Percentiles rank a stretch among this genome's conserved stretches.
These are phyloP conservation scores for Podotricha telesiphe DNA, from an alignment of 2,888 invertebrate species.

Conservation along the genomic window DNA sequence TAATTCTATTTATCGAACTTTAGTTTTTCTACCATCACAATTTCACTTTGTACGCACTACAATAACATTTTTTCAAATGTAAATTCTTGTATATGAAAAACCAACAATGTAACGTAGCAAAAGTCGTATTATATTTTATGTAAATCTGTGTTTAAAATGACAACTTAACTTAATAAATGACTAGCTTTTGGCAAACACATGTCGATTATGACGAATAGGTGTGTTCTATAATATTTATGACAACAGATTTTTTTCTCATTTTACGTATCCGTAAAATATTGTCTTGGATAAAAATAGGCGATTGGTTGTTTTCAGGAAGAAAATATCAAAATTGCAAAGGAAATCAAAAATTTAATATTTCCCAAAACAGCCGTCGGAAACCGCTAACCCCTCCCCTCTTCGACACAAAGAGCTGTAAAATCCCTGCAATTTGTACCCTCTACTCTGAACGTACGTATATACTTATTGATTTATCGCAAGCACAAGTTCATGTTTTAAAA, in stretches of 20 bases:
- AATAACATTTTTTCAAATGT: too few relatives aligned
- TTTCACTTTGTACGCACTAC: too few relatives aligned
- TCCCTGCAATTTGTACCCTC: slow-evolving; percentile 79
- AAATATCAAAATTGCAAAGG: slow-evolving; percentile 51
- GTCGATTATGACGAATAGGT: too few relatives aligned
- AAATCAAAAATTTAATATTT: slow-evolving; percentile 67
- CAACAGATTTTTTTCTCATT: too few relatives aligned
- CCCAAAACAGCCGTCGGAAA: slow-evolving; percentile 68
- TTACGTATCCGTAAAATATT: too few relatives aligned
- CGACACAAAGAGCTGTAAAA: slow-evolving; percentile 75
- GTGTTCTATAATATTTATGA: too few relatives aligned
- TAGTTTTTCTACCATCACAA: too few relatives aligned
- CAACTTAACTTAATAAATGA: not conserved
- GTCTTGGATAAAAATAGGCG: not conserved
- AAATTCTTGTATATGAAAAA: too few relatives aligned
- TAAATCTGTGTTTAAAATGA: not conserved
- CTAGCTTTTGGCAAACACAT: not conserved
- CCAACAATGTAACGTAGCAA: not conserved
- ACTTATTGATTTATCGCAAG: slow-evolving; percentile 82
- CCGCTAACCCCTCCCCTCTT: slow-evolving; percentile 64
- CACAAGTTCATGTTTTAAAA: slow-evolving; percentile 71
- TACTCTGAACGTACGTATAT: slow-evolving; percentile 68
- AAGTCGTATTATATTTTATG: not conserved
- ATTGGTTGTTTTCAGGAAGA: slow-evolving; percentile 30
- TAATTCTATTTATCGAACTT: too few relatives aligned